Percentiles rank a stretch among this genome's conserved stretches.
phyloP scores from a whole-genome alignment of 2,888 invertebrate species.

The Didymodactylos carnosus region DNA sequence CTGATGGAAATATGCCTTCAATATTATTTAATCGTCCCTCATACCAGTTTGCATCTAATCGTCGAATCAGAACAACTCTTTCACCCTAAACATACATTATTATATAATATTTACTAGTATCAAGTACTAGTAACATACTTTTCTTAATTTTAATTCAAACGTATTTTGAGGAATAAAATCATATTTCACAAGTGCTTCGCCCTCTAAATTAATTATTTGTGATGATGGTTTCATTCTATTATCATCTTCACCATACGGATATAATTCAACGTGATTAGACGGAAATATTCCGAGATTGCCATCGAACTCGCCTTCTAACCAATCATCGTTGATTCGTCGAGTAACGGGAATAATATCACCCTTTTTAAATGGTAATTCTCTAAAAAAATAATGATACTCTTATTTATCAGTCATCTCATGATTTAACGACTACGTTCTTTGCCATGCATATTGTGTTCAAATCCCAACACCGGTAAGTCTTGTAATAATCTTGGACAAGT shows the following conservation, averaged over 20 bases:
- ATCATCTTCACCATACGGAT: neutral
- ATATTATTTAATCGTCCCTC: conserved; percentile 63
- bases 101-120: neutral
- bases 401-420: too few species aligned
- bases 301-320: conserved; percentile 88
- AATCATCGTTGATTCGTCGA: conserved; percentile 76
- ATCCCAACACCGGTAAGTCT: too few species aligned
- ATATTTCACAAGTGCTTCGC: conserved; percentile 75
- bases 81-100: conserved; percentile 44
- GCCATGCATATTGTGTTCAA: too few species aligned
- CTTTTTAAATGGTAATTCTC: conserved; percentile 75
- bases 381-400: conserved; percentile 34
- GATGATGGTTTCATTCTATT: neutral
- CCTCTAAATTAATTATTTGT: conserved; percentile 48
- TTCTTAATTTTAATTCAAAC: conserved; percentile 69
- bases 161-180: conserved; percentile 81
- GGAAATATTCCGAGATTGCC: conserved; percentile 82
- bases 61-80: conserved; percentile 60
- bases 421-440: too few species aligned
- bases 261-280: conserved; percentile 69
- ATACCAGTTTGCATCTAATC: conserved; percentile 86
- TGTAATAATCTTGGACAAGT: too few species aligned
- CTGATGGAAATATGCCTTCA: conserved; percentile 78
- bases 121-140: conserved; percentile 29
- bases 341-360: conserved; percentile 74